phyloP scores from a whole-genome alignment of 1,140 invertebrate species.

The Trichonephila clavipes region DNA sequence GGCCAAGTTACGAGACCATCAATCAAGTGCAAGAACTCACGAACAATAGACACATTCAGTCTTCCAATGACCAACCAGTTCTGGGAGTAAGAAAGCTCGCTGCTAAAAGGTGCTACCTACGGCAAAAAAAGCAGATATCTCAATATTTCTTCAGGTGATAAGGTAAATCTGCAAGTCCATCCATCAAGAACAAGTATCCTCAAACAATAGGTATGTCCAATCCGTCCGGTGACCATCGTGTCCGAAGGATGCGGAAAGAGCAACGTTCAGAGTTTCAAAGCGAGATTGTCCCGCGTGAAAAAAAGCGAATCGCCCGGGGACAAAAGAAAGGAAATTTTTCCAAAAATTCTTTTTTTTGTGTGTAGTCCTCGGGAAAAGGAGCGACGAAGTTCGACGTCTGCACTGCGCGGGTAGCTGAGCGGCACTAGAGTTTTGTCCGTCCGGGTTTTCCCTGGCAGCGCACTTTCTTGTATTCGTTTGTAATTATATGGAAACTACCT shows the following conservation, averaged over 20 bases:
- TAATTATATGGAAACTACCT: slow-evolving; percentile 77
- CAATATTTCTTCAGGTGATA: background rate
- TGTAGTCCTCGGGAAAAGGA: slow-evolving; percentile 17
- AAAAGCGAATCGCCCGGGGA: slow-evolving; percentile 7
- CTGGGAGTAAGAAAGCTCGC: no score
- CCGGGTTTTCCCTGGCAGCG: slow-evolving; percentile 43
- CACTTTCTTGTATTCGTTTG: slow-evolving; percentile 78
- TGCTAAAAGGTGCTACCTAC: background rate
- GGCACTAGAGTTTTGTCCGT: slow-evolving; percentile 72
- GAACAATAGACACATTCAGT: background rate
- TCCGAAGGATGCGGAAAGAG: background rate
- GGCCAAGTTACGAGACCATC: background rate
- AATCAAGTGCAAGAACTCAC: background rate
- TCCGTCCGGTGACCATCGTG: background rate
- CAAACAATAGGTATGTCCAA: background rate
- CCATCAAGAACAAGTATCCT: background rate
- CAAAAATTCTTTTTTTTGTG: background rate
- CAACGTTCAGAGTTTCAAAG: background rate
- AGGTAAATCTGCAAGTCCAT: background rate
- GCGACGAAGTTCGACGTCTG: slow-evolving; percentile 50
- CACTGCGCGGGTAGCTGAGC: slow-evolving; percentile 66
- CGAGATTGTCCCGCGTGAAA: background rate
- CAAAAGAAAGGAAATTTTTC: slow-evolving; percentile 6
- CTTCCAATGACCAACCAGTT: background rate
- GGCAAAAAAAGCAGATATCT: background rate